Base-by-base conservation (phyloP, 2,113 vertebrate genomes). In the Calypte anna region DNA sequence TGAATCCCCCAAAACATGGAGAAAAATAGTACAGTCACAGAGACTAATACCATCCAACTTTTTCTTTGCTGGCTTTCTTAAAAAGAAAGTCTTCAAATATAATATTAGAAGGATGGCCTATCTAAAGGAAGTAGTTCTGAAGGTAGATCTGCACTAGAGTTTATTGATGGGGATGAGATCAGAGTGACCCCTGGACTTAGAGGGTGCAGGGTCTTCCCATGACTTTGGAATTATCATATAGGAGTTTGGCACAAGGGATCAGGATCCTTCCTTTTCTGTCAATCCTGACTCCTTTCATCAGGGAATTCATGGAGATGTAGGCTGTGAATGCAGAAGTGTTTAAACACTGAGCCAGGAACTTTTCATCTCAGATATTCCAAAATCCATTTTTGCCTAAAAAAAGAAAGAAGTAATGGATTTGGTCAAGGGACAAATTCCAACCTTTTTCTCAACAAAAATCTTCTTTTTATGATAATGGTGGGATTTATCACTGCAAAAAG, bases 331-430 rank as follows among this genome's bases (percentile, higher is more conserved):
- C 33, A 88, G 54, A 86, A 84, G 44, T 14, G 25, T 86, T 92
- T 59, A 83, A 89, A 13, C 31, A 87, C 43, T 33, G 59, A 93
- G 67, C 38, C 66, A 72, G 43, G 33, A 94, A 90, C 40, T 51
- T 68, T 86, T 74, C 72, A 75, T 30, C 82, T 88, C 2, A 2
- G 40, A 36, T 68, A 81, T 88, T 86, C 91, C 30, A 53, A 90
- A 86, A 2, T 58, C 4, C 15, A 53, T 77, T 83, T 82, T 88
- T 66, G 28, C 64, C 21, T 81, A 7, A 55, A n/a, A 64, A 78
- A 78, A 77, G n/a, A 73, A 46, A 4, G 4, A 91, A 94, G 33
- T 17, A 79, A 62, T 14, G 8, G 22, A 64, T 76, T 89, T 69
- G 38, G 58, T 91, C 74, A 53, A 43, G 78, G 51, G 59, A 91